A percentile compares a stretch with the other conserved stretches of the same genome.
Conservation (phyloP, 2,888 invertebrate species). For the Euplexia lucipara region DNA sequence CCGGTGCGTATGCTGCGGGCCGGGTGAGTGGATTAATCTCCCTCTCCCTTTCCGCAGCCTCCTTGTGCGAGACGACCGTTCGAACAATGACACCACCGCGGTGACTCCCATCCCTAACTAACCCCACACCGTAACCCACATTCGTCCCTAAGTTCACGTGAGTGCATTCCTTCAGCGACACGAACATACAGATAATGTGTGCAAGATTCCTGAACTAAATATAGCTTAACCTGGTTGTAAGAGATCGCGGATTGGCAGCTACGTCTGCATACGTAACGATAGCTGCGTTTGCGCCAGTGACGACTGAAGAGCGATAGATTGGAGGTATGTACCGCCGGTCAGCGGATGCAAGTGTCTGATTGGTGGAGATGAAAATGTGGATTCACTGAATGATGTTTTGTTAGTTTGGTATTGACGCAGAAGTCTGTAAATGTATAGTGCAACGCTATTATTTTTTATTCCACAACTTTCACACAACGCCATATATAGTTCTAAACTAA, state of each 20-base stretch:
- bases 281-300: conserved; percentile 42
- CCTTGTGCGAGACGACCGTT: too few species aligned
- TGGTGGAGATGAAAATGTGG: conserved; percentile 14
- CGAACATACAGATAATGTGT: conserved; percentile 41
- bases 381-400: neutral
- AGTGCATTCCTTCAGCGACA: conserved; percentile 50
- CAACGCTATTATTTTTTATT: too few species aligned
- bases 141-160: conserved; percentile 18
- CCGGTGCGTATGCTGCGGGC: too few species aligned
- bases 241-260: conserved; percentile 65
- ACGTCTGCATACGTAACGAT: conserved; percentile 57
- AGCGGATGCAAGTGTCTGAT: conserved; percentile 3
- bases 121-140: conserved; percentile 1
- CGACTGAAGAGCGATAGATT: conserved; percentile 38
- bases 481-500: too few species aligned
- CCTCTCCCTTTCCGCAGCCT: too few species aligned
- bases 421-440: neutral
- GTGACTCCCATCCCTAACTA: too few species aligned
- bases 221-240: conserved; percentile 67
- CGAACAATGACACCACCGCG: too few species aligned
- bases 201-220: conserved; percentile 68
- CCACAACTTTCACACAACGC: too few species aligned
- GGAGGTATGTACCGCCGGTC: conserved; percentile 31
- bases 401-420: neutral
- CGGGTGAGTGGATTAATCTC: too few species aligned